Base-by-base conservation (phyloP, 2,797 vertebrate species). In the Protonibea diacanthus region DNA sequence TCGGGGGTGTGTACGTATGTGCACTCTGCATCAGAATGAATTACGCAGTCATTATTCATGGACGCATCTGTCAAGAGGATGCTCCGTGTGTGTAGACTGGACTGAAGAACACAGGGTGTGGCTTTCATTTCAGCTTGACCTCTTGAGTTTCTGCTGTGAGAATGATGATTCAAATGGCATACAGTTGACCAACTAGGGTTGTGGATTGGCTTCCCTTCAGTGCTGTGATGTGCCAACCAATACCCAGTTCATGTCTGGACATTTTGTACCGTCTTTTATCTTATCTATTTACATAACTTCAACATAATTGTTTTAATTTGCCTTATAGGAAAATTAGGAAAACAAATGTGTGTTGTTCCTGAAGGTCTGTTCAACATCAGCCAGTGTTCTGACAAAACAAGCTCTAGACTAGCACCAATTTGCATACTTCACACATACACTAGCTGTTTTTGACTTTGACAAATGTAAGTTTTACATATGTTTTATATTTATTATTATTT, bases 1-100 rank as follows among this genome's bases (percentile, higher is more conserved):
- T 38, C 1, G 11, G 3, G 6, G 33, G 14, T 27, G 13, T 68
- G 42, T 29, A 25, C 57, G 20, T 45, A 18, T 53, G 38, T 42
- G 6, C 47, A 40, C 57, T 63, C 66, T 48, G 42, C 56, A 80
- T 86, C 76, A 65, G 33, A 78, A 69, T 88, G 78, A 88, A 84
- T 90, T 78, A 82, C 74, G 74, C 53, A 55, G 49, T 73, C 38
- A 74, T 88, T 85, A 85, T 82, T 83, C 63, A 85, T 80, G 67
- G 67, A 17, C 15, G 47, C 42, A 68, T 81, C 64, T 78, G 65
- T 52, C 29, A 49, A 71, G 25, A 71, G 72, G 29, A 53, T 40
- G 55, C 38, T 76, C 6, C 44, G 13, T 52, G 18, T 44, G 21
- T 79, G 64, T 23, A 12, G 38, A 49, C 23, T 25, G 15, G 57